These are phyloP conservation scores for Sebastes aleutianus DNA, from an alignment of 2,797 vertebrate genomes.

Conservation along the genomic window DNA sequence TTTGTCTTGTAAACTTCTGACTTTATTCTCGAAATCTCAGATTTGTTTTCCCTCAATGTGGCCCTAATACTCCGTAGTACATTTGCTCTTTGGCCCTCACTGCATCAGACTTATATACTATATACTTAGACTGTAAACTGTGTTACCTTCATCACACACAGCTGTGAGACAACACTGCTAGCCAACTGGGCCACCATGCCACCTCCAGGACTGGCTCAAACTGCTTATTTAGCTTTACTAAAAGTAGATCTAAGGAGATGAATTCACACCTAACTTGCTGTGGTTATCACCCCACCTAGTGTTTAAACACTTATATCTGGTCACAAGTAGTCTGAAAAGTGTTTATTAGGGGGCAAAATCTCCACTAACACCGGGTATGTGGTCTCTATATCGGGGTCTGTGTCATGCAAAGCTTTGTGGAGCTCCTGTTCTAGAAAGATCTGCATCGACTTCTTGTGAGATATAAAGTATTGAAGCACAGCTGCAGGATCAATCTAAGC, in stretches of 20 bases:
- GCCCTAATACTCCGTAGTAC: no score
- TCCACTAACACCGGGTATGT: background rate
- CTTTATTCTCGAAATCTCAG: no score
- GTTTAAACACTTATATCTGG: background rate
- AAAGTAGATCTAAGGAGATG: constrained; percentile 33
- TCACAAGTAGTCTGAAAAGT: background rate
- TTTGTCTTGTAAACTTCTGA: no score
- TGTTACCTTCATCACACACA: no score
- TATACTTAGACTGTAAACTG: no score
- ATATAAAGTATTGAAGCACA: constrained; percentile 41
- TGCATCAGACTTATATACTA: no score
- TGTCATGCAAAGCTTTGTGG: background rate
- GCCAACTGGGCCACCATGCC: constrained; percentile 29
- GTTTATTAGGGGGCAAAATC: background rate
- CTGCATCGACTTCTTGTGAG: constrained; percentile 56
- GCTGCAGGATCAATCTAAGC: background rate
- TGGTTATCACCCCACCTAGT: background rate
- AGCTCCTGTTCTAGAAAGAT: constrained; percentile 55
- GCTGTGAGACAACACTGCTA: constrained; percentile 3
- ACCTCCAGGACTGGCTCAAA: constrained; percentile 10
- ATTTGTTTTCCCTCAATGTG: no score
- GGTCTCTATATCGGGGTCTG: background rate
- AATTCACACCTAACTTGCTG: background rate
- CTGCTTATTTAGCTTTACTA: constrained; percentile 38
- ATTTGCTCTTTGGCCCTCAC: no score